phyloP scores from a whole-genome alignment of 2,888 invertebrate genomes.

The Gerosis bhagava region DNA sequence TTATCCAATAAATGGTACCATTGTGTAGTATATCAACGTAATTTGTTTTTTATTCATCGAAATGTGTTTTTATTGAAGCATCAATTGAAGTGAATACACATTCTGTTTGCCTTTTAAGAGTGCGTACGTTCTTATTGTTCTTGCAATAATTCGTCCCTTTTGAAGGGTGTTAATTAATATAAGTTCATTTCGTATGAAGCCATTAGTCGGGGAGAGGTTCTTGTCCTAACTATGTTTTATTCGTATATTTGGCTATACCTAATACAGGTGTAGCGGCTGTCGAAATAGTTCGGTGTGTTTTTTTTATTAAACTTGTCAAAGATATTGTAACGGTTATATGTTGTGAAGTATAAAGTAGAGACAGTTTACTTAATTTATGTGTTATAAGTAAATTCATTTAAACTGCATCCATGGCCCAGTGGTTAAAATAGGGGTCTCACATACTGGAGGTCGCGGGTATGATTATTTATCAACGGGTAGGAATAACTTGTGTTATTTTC shows the following conservation, averaged over 20 bases:
- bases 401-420: too few species aligned
- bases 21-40: constrained; percentile 23
- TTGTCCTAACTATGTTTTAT: constrained; percentile 20
- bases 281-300: background rate
- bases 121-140: constrained; percentile 18
- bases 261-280: constrained; percentile 1
- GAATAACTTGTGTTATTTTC: too few species aligned
- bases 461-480: too few species aligned
- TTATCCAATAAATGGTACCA: constrained; percentile 21
- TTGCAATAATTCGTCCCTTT: constrained; percentile 21
- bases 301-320: too few species aligned
- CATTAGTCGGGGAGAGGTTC: constrained; percentile 18
- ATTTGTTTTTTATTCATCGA: constrained; percentile 22
- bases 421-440: too few species aligned
- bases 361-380: too few species aligned
- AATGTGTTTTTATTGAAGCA: constrained; percentile 23
- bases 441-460: too few species aligned
- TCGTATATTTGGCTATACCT: too few species aligned
- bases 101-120: constrained; percentile 22
- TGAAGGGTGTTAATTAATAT: constrained; percentile 24
- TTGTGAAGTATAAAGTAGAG: too few species aligned
- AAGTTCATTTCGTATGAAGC: constrained; percentile 23
- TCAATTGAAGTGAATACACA: constrained; percentile 21
- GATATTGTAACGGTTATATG: too few species aligned
- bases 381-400: too few species aligned